These are phyloP conservation scores for Myotis findleyi DNA, from an alignment of 2,797 vertebrate species.

Conservation along the genomic window DNA sequence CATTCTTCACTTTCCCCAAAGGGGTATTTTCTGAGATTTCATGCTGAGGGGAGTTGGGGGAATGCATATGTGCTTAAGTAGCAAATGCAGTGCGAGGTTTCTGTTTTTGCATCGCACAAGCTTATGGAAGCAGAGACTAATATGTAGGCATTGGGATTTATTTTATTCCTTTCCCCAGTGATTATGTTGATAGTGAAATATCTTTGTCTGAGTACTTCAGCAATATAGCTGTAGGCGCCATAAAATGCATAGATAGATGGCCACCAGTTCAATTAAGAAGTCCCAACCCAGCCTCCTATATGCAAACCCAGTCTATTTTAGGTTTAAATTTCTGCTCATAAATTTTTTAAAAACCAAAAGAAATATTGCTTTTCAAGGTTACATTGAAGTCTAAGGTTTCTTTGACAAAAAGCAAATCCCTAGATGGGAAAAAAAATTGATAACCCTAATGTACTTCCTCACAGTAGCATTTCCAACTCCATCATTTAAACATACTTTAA, in stretches of 20 bases:
- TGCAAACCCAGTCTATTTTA: conserved; percentile 66
- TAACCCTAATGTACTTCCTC: conserved; percentile 81
- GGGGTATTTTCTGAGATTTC: neutral
- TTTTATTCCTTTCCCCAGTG: conserved; percentile 69
- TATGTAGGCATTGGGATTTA: conserved; percentile 26
- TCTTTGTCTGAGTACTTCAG: conserved; percentile 64
- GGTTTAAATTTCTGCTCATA: conserved; percentile 84
- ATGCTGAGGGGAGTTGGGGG: neutral
- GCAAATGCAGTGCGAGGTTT: neutral
- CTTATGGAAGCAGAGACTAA: neutral
- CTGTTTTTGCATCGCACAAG: neutral
- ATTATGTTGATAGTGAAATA: conserved; percentile 58
- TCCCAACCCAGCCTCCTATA: conserved; percentile 27
- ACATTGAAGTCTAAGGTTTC: conserved; percentile 76
- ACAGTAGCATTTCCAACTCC: conserved; percentile 82
- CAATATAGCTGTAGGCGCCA: conserved; percentile 43
- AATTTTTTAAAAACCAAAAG: conserved; percentile 83
- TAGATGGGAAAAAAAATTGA: conserved; percentile 73
- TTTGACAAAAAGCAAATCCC: conserved; percentile 85
- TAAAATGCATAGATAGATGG: conserved; percentile 61
- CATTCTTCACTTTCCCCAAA: neutral
- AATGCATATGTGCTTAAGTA: neutral
- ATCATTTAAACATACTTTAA: conserved; percentile 84
- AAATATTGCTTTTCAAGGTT: conserved; percentile 85
- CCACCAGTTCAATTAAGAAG: conserved; percentile 66